Conservation (phyloP, 2,113 vertebrate species). For the Larimichthys crocea region DNA sequence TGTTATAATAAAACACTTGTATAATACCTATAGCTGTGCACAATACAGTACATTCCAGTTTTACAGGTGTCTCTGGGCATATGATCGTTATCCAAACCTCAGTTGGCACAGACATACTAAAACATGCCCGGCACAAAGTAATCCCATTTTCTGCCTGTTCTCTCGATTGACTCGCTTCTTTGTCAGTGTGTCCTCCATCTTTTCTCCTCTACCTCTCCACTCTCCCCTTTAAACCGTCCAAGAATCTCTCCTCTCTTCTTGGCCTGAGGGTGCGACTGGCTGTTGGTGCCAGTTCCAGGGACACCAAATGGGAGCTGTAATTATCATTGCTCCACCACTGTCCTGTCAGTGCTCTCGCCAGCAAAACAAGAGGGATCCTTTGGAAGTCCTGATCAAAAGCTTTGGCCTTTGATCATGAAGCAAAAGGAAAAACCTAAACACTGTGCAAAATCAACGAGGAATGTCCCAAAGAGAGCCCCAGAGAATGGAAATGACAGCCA, state of each 20-base stretch:
- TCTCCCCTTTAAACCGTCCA: conserved; percentile 69
- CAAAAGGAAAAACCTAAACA: conserved; percentile 78
- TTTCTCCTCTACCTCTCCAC: conserved; percentile 54
- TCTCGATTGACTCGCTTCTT: conserved; percentile 62
- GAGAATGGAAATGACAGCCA: conserved; percentile 67
- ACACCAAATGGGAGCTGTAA: conserved; percentile 84
- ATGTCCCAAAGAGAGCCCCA: conserved; percentile 72
- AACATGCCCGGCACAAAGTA: conserved; percentile 54
- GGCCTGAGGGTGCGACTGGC: conserved; percentile 75
- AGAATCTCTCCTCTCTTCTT: conserved; percentile 78
- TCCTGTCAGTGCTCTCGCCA: conserved; percentile 85
- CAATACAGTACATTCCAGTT: not conserved
- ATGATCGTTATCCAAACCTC: conserved; percentile 20
- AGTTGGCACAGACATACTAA: conserved; percentile 34
- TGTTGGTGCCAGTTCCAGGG: conserved; percentile 79
- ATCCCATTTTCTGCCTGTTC: conserved; percentile 77
- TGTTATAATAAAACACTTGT: not conserved
- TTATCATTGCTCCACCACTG: conserved; percentile 85
- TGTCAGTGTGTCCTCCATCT: conserved; percentile 55
- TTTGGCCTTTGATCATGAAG: conserved; percentile 82
- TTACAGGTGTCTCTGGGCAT: conserved; percentile 25
- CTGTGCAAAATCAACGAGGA: conserved; percentile 81
- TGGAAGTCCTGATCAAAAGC: conserved; percentile 86
- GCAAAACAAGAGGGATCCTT: conserved; percentile 82
- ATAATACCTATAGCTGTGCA: not conserved